These are phyloP conservation scores for Novumbra hubbsi DNA, from an alignment of 2,797 vertebrate species.

Conservation along the genomic window DNA sequence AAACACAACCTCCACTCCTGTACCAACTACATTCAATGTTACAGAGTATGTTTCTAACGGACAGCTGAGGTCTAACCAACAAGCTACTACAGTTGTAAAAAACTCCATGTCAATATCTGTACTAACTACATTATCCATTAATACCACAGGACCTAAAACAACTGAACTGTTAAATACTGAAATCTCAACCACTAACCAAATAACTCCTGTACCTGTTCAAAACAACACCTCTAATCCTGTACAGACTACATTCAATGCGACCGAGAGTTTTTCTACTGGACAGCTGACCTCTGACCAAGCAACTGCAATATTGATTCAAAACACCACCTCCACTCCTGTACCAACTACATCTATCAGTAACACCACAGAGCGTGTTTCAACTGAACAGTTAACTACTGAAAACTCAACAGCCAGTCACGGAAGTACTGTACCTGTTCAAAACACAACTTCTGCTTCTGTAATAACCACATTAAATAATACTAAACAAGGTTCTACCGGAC, in stretches of 20 bases:
- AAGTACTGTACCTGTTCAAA: neutral
- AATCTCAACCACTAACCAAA: neutral
- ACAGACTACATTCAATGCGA: neutral
- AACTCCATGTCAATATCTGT: neutral
- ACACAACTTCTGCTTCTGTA: neutral
- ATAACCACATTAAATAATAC: neutral
- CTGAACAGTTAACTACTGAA: neutral
- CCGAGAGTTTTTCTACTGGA: neutral
- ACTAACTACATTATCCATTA: neutral
- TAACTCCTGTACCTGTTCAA: neutral
- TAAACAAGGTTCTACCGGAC: neutral
- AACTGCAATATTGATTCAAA: neutral
- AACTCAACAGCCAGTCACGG: neutral
- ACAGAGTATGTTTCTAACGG: neutral
- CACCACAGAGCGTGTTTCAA: neutral
- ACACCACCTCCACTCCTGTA: neutral
- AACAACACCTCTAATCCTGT: neutral
- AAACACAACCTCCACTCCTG: neutral
- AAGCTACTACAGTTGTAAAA: neutral
- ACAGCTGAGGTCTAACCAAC: neutral
- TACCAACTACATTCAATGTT: constrained; percentile 8
- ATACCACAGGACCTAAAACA: neutral
- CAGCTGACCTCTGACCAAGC: neutral
- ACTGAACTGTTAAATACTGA: neutral
- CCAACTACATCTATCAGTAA: neutral